These are phyloP conservation scores for Ophioninae sp. DNA, from an alignment of 2,888 invertebrate genomes.

Conservation along the genomic window DNA sequence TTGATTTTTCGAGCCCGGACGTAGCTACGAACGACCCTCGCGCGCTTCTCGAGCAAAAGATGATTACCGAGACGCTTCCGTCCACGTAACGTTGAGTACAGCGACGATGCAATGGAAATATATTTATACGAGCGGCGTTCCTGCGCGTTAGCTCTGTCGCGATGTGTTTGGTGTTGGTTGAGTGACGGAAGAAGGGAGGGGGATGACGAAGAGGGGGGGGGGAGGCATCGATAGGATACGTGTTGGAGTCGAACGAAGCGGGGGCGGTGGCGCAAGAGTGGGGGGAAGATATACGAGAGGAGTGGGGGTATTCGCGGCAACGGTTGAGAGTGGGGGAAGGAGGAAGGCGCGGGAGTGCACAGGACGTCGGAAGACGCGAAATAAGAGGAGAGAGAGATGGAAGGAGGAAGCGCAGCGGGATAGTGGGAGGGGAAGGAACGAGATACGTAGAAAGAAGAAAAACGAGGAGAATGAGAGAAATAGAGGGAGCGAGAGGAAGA, in stretches of 20 bases:
- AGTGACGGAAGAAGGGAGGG: too few species aligned
- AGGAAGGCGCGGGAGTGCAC: not conserved
- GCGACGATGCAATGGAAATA: not conserved
- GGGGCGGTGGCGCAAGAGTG: conserved; percentile 43
- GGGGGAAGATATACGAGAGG: not conserved
- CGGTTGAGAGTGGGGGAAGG: conserved; percentile 42
- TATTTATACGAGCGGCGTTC: not conserved
- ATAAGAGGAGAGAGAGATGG: conserved; percentile 45
- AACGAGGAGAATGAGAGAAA: too few species aligned
- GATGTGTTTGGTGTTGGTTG: not conserved
- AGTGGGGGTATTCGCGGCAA: conserved; percentile 63
- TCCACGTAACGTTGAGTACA: too few species aligned
- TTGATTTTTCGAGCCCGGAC: too few species aligned
- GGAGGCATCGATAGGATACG: conserved; percentile 32
- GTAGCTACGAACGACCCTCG: too few species aligned
- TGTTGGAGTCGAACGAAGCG: conserved; percentile 54
- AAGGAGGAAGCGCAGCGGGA: conserved; percentile 31
- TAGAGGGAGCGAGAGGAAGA: conserved; percentile 62
- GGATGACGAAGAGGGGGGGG: too few species aligned
- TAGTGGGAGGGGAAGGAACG: conserved; percentile 62
- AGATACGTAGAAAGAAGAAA: conserved; percentile 64
- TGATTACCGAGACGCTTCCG: too few species aligned
- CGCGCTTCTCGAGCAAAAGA: too few species aligned
- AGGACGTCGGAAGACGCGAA: conserved; percentile 64
- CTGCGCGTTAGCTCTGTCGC: not conserved